These are phyloP conservation scores for Myodes glareolus DNA, from an alignment of 2,113 vertebrate genomes.

Conservation along the genomic window DNA sequence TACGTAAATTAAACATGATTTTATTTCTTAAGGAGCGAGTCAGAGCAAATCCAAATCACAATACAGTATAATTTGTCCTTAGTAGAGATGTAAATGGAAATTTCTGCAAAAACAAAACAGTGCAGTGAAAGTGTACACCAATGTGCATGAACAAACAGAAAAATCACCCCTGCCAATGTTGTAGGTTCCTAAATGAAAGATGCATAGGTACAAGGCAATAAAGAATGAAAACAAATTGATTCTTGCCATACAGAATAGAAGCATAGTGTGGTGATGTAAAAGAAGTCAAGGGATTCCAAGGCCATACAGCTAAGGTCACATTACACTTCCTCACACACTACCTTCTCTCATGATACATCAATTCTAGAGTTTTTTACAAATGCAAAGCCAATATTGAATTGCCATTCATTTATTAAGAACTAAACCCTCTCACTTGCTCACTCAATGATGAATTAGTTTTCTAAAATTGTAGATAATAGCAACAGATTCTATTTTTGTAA, in stretches of 20 bases:
- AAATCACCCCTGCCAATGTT: not conserved
- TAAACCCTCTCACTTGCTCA: not conserved
- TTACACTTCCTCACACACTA: not conserved
- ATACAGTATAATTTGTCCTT: not conserved
- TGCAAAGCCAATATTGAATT: not conserved
- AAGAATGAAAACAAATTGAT: not conserved
- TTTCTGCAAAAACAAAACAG: not conserved
- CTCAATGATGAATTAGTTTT: not conserved
- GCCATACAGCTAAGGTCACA: not conserved
- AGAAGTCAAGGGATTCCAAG: not conserved
- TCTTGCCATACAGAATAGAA: not conserved
- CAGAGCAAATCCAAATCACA: conserved; percentile 7
- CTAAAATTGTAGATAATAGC: not conserved
- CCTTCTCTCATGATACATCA: not conserved
- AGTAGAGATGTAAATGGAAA: not conserved
- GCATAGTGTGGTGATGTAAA: not conserved
- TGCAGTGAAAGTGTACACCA: not conserved
- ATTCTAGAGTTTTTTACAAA: conserved; percentile 1
- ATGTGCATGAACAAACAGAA: not conserved
- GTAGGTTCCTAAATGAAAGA: not conserved
- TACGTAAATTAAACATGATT: not conserved
- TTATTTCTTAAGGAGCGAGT: not conserved
- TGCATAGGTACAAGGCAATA: not conserved
- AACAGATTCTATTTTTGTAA: not conserved
- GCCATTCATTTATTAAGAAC: not conserved